These are phyloP conservation scores for Oncopodura yosiiana DNA, from an alignment of 1,140 invertebrate species.

Conservation along the genomic window DNA sequence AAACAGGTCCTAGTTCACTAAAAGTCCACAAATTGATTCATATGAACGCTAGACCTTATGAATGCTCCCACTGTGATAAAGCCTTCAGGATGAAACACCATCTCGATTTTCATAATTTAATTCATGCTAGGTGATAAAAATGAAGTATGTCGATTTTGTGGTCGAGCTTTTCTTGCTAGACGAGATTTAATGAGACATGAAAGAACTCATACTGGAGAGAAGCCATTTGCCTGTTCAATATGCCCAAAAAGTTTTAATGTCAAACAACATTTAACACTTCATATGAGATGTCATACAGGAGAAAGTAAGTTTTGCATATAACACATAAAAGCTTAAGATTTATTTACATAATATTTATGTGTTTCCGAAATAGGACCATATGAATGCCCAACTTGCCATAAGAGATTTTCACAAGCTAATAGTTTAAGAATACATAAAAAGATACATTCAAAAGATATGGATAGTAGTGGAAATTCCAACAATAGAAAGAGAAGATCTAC, in stretches of 20 bases:
- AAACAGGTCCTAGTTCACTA: background rate
- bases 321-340: background rate
- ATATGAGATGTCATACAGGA: slow-evolving; percentile 16
- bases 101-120: slow-evolving; percentile 52
- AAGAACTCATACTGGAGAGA: slow-evolving; percentile 16
- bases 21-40: slow-evolving; percentile 1
- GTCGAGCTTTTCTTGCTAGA: slow-evolving; percentile 35
- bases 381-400: slow-evolving; percentile 14
- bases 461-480: background rate
- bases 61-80: background rate
- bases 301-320: background rate
- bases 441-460: slow-evolving; percentile 11
- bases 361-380: slow-evolving; percentile 13
- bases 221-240: slow-evolving; percentile 7
- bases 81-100: slow-evolving; percentile 16
- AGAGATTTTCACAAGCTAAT: slow-evolving; percentile 20
- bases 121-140: slow-evolving; percentile 69
- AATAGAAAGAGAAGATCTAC: background rate
- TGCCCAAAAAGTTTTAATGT: slow-evolving; percentile 21
- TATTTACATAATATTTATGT: too few species aligned
- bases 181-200: slow-evolving; percentile 47
- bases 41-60: slow-evolving; percentile 3
- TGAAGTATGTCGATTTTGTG: slow-evolving; percentile 59
- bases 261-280: slow-evolving; percentile 18
- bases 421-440: slow-evolving; percentile 20